Conservation (phyloP, 2,113 vertebrate species). For the Tichodroma muraria region DNA sequence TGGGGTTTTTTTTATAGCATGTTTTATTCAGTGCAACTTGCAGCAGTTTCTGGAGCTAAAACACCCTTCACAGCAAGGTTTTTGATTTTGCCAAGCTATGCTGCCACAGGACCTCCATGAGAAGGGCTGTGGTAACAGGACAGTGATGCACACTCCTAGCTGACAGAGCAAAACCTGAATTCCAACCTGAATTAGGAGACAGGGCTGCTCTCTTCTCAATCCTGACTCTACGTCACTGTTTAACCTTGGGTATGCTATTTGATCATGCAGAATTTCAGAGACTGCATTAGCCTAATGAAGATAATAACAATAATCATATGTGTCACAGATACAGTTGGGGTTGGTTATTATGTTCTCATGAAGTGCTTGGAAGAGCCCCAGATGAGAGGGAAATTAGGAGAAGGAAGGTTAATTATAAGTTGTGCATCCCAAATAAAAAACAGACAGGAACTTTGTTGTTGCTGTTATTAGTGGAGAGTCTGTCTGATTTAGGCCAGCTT, state of each 20-base stretch:
- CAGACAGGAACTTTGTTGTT: neutral
- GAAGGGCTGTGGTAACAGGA: neutral
- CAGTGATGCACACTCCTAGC: neutral
- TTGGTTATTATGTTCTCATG: slow-evolving; percentile 39
- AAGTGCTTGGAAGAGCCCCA: neutral
- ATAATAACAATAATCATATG: slow-evolving; percentile 56
- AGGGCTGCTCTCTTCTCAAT: neutral
- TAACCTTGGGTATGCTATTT: neutral
- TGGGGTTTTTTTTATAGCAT: neutral
- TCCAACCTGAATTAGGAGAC: neutral
- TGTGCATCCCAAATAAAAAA: slow-evolving; percentile 22
- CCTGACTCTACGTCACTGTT: neutral
- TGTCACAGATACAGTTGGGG: slow-evolving; percentile 27
- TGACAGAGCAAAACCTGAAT: neutral
- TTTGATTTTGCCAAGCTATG: neutral
- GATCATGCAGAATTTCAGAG: slow-evolving; percentile 2
- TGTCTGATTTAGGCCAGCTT: slow-evolving; percentile 11
- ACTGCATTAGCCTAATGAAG: slow-evolving; percentile 40
- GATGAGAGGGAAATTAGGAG: slow-evolving; percentile 49
- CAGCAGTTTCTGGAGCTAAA: neutral
- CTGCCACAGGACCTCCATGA: neutral
- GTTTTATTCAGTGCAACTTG: neutral
- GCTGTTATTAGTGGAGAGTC: neutral
- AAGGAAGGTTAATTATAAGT: slow-evolving; percentile 48
- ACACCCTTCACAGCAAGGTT: neutral